A percentile compares a stretch with the other conserved stretches of the same genome.
phyloP scores from a whole-genome alignment of 2,888 invertebrate species.

The Yponomeuta malinellus region DNA sequence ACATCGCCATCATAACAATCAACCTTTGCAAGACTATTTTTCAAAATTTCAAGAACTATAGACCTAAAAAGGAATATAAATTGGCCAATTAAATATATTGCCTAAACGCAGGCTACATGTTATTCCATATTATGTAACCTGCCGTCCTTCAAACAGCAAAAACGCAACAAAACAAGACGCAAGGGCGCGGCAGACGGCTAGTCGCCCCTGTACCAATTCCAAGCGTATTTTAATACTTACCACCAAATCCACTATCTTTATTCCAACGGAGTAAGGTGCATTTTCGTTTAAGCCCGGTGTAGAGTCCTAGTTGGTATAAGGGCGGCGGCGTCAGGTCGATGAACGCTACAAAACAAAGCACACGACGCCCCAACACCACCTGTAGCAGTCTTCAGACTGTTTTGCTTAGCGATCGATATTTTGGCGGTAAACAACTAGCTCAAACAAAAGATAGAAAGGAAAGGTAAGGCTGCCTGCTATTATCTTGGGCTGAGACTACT shows the following conservation, averaged over 20 bases:
- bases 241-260: neutral
- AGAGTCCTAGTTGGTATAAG: neutral
- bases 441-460: neutral
- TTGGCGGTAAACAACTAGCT: slow-evolving; percentile 10
- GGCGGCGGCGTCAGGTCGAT: slow-evolving; percentile 42
- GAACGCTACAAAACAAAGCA: slow-evolving; percentile 63
- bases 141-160: neutral
- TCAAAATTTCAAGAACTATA: neutral
- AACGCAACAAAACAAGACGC: slow-evolving; percentile 12
- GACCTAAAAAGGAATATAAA: neutral
- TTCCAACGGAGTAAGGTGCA: neutral
- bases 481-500: neutral
- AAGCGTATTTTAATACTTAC: neutral
- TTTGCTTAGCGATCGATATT: slow-evolving; percentile 22
- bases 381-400: slow-evolving; percentile 33
- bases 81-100: neutral
- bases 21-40: no score
- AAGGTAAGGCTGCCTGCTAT: neutral
- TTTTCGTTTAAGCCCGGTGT: neutral
- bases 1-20: no score
- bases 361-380: slow-evolving; percentile 37
- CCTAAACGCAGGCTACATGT: neutral
- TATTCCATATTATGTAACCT: neutral
- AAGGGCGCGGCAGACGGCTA: slow-evolving; percentile 54
- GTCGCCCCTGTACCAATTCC: slow-evolving; percentile 34